Evolutionary conservation across 2,888 invertebrate species (phyloP).

Genomic region (Dichetophora obliterata): DNA sequence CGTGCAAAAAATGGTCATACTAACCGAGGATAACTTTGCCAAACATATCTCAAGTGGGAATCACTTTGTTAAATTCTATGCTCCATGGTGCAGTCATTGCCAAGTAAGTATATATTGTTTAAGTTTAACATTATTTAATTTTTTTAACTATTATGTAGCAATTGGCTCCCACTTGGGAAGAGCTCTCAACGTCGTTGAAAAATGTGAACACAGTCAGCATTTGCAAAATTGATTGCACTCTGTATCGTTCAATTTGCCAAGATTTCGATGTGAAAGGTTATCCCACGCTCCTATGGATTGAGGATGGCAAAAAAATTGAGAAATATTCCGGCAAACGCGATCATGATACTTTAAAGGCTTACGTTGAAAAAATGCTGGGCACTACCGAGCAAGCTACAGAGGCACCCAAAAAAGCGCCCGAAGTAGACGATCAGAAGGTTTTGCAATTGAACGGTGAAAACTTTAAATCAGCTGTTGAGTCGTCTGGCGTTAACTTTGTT

Average conservation of each 20-base stretch:
- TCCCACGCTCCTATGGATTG: slow-evolving; percentile 89
- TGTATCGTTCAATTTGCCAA: slow-evolving; percentile 80
- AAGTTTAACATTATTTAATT: not conserved
- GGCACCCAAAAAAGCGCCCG: slow-evolving; percentile 46
- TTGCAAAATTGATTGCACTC: slow-evolving; percentile 88
- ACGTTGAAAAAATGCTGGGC: slow-evolving; percentile 79
- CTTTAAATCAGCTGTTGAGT: slow-evolving; percentile 79
- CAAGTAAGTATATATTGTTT: slow-evolving; percentile 72
- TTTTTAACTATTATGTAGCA: slow-evolving; percentile 70
- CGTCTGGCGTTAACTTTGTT: slow-evolving; percentile 81
- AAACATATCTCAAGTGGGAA: slow-evolving; percentile 80
- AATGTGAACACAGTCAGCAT: slow-evolving; percentile 79
- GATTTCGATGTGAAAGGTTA: slow-evolving; percentile 88
- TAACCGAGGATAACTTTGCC: slow-evolving; percentile 83
- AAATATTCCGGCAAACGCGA: slow-evolving; percentile 79
- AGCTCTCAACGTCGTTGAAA: slow-evolving; percentile 79
- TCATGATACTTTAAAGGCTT: slow-evolving; percentile 78
- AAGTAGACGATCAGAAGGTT: slow-evolving; percentile 56
- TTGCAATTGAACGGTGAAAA: slow-evolving; percentile 76
- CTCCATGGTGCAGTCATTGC: slow-evolving; percentile 93
- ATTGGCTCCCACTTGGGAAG: slow-evolving; percentile 88
- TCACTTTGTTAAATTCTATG: slow-evolving; percentile 92
- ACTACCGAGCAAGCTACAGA: slow-evolving; percentile 49
- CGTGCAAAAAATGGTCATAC: slow-evolving; percentile 73
- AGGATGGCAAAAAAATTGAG: slow-evolving; percentile 88